Base-by-base conservation (phyloP, 1,140 invertebrate genomes). In the Psilanteris sp. region DNA sequence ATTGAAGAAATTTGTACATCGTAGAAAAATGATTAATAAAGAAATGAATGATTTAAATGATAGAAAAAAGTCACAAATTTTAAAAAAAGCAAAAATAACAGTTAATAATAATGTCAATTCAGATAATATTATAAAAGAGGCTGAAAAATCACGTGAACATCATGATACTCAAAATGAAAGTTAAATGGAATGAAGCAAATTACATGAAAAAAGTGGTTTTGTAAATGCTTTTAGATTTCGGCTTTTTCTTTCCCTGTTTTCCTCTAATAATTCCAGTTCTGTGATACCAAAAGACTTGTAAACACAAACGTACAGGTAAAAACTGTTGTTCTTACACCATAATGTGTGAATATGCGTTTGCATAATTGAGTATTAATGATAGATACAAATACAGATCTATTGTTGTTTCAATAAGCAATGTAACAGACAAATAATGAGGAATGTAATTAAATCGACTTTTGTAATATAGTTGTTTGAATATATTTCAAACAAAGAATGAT, bases 1-100 rank as follows among this genome's bases (percentile, higher is more conserved):
- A 16, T 62, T 89, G 1, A 87, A 85, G 70, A 79, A 72, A 41
- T 78, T 89, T 32, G 78, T 87, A 3, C 74, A 84, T 32, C 68
- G 76, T 43, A 80, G 74, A 20, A 85, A 83, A 57, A 61, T 48
- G 0, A 75, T 77, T 48, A 46, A 44, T 16, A 34, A 62, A 31
- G 46, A 10, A 3, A 20, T 5, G 5, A 34, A 68, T 5, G 32
- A 36, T 0, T 13, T 41, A 18, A n/a, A 5, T 27, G 68, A 66
- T 18, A 66, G 4, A 1, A 66, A 59, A 22, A 70, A 50, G 43
- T 39, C 54, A 15, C 16, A 57, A 32, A 66, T 70, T 43, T 41
- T 55, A 14, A 81, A 67, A 64, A 72, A 64, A 44, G n/a, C 44
- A 0, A 77, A 66, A 37, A 54, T 55, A 8, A 67, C 24, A 1